Evolutionary conservation across 2,113 vertebrate species (phyloP).

Genomic region (Halichoeres trimaculatus): DNA sequence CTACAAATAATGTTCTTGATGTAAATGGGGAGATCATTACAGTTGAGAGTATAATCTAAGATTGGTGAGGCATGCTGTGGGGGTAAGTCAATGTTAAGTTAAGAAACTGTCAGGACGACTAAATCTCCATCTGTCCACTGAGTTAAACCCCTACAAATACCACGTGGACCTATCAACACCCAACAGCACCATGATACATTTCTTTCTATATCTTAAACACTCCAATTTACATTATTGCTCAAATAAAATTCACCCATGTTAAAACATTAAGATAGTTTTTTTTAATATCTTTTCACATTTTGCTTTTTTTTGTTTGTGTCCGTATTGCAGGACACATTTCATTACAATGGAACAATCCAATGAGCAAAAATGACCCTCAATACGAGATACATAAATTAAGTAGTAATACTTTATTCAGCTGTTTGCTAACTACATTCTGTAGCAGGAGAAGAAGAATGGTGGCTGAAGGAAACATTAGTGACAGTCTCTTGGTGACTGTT

Average conservation of each 20-base stretch:
- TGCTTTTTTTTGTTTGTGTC: not conserved
- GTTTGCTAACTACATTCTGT: too few species aligned
- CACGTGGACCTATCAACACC: slow-evolving; percentile 8
- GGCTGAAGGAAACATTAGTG: too few species aligned
- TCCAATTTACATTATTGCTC: slow-evolving; percentile 8
- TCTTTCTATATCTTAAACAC: too few species aligned
- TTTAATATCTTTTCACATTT: not conserved
- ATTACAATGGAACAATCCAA: too few species aligned
- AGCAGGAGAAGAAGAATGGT: too few species aligned
- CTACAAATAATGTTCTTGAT: slow-evolving; percentile 12
- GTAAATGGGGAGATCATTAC: slow-evolving; percentile 19
- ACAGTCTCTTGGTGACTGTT: too few species aligned
- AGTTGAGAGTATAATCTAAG: slow-evolving; percentile 45
- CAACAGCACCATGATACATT: slow-evolving; percentile 8
- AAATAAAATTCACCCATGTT: not conserved
- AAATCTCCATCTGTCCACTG: slow-evolving; percentile 82
- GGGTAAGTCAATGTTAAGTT: slow-evolving; percentile 57
- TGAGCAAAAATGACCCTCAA: too few species aligned
- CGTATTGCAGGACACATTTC: not conserved
- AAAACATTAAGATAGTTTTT: not conserved
- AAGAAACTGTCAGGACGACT: slow-evolving; percentile 66
- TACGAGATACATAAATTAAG: too few species aligned
- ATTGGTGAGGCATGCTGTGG: slow-evolving; percentile 23
- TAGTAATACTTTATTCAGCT: too few species aligned
- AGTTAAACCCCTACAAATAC: slow-evolving; percentile 58